A percentile compares a stretch with the other conserved stretches of the same genome.
Conservation (phyloP, 2,797 vertebrate species). For the Sebastes taczanowskii region DNA sequence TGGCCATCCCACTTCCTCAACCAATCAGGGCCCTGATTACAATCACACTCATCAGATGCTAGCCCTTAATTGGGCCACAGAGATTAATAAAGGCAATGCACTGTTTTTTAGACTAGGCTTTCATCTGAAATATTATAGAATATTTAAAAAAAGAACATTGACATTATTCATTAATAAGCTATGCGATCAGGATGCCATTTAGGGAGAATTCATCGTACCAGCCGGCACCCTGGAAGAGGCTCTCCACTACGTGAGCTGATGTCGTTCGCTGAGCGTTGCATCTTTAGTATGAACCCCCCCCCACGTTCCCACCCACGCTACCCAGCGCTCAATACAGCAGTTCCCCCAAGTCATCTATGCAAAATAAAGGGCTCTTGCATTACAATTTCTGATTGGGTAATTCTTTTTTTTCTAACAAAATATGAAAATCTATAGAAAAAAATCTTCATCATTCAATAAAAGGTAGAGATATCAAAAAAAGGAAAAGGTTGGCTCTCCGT, state of each 20-base stretch:
- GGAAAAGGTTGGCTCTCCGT: conserved; percentile 78
- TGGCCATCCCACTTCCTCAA: conserved; percentile 42
- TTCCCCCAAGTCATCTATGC: conserved; percentile 74
- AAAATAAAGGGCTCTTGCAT: conserved; percentile 90
- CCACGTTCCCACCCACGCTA: conserved; percentile 69
- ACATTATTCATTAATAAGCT: conserved; percentile 65
- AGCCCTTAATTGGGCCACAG: conserved; percentile 53
- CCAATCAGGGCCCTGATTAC: conserved; percentile 70
- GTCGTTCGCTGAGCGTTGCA: conserved; percentile 67
- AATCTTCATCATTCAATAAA: conserved; percentile 81
- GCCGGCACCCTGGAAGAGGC: conserved; percentile 65
- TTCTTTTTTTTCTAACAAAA: conserved; percentile 88
- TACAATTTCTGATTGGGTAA: conserved; percentile 88
- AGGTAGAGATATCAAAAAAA: conserved; percentile 90
- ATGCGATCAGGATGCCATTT: conserved; percentile 42
- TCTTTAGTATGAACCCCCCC: conserved; percentile 72
- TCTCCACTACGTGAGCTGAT: conserved; percentile 67
- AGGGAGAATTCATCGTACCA: conserved; percentile 73
- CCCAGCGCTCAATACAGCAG: conserved; percentile 70
- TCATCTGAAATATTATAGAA: conserved; percentile 74
- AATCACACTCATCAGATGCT: conserved; percentile 63
- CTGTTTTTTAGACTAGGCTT: conserved; percentile 74
- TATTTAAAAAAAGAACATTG: conserved; percentile 76
- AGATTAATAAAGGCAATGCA: conserved; percentile 84
- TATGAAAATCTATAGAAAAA: conserved; percentile 94